Evolutionary conservation across 2,797 vertebrate genomes (phyloP), one percentile per base, ranked within the genome.

Genomic region (Carapus acus): DNA sequence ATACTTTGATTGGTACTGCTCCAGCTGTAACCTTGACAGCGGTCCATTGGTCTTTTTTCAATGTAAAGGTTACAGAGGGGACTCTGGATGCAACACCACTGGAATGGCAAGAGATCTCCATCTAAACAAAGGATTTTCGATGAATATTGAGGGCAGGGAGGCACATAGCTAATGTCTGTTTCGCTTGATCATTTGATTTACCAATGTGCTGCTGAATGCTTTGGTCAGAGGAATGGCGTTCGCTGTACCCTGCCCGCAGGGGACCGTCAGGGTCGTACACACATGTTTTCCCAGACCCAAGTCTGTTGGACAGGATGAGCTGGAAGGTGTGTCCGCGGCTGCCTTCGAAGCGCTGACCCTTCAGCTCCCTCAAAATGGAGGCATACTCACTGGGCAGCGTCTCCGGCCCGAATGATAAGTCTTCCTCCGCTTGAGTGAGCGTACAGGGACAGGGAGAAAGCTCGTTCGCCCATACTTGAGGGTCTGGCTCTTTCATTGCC

Each of bases 71-170:
- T 73, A 50, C 88, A 91, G 2, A 88, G 60, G 7, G 86, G 50
- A 39, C 90, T 88, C 37, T 87, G 77, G 3, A 85, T 59, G 50
- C 90, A 92, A 47, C 90, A 92, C 90, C 89, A 90, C 60, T 89
- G 86, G 67, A 90, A 92, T 0, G 90, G 90, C 55, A 89, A 69
- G 17, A 92, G 82, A 53, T 92, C 90, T 33, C 79, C 81, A 63
- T 89, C 90, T 92, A 58, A 13, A 53, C 31, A 67, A 44, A 70
- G 15, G 58, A 0, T 15, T 23, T 44, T 29, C 2, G 49, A 51
- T 2, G 27, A 14, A 43, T 38, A 15, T 4, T 15, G 18, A 19
- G 31, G 14, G 3, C 14, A 27, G 24, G 4, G 24, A n/a, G n/a
- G n/a, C n/a, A n/a, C n/a, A n/a, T n/a, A n/a, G n/a, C 11, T 29